A percentile compares a stretch with the other conserved stretches of the same genome.
These are phyloP conservation scores for Trichopria drosophilae DNA, from an alignment of 2,888 invertebrate genomes.

Conservation along the genomic window DNA sequence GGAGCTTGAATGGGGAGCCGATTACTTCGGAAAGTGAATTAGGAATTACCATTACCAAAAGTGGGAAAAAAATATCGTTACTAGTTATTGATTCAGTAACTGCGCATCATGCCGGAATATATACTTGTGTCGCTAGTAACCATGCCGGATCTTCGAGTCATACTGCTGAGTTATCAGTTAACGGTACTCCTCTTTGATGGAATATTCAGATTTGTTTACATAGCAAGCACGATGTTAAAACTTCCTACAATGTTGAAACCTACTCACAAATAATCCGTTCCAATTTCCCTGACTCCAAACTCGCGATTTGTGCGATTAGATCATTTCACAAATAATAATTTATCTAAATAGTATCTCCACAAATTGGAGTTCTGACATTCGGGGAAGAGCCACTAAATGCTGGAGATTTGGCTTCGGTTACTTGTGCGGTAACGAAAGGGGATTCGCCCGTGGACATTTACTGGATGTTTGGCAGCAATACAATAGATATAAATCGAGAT, in stretches of 20 bases:
- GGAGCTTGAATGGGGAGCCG: conserved; percentile 65
- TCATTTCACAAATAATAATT: neutral
- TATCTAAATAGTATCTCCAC: conserved; percentile 67
- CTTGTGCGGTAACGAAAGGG: conserved; percentile 72
- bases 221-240: too few species aligned
- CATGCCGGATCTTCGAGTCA: conserved; percentile 60
- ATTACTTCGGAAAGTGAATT: conserved; percentile 52
- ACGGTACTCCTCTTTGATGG: conserved; percentile 62
- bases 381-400: conserved; percentile 71
- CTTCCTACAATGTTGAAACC: too few species aligned
- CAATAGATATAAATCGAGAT: conserved; percentile 48
- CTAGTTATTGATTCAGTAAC: conserved; percentile 64
- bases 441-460: conserved; percentile 74
- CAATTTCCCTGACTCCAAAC: too few species aligned
- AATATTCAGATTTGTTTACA: too few species aligned
- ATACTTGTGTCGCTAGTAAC: conserved; percentile 64
- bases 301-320: too few species aligned
- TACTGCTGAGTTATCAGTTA: conserved; percentile 61
- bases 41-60: conserved; percentile 62
- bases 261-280: too few species aligned
- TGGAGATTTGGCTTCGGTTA: conserved; percentile 70
- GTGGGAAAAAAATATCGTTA: conserved; percentile 62
- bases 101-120: conserved; percentile 63
- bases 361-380: conserved; percentile 72
- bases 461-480: conserved; percentile 71